Percentiles rank a stretch among this genome's conserved stretches.
These are phyloP conservation scores for Oedothorax gibbosus DNA, from an alignment of 1,140 invertebrate species.

Conservation along the genomic window DNA sequence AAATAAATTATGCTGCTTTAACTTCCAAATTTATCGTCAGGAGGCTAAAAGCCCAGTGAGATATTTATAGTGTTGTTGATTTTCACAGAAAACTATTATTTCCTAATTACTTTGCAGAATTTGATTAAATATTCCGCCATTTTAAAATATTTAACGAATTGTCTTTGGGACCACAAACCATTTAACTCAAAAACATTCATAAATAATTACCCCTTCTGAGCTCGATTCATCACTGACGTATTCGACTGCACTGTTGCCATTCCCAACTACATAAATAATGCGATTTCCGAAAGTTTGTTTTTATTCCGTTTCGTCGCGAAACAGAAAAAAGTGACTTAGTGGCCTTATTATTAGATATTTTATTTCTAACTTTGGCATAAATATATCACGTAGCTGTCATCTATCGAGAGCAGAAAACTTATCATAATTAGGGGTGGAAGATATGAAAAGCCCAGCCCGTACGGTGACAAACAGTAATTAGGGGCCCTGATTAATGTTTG, in stretches of 20 bases:
- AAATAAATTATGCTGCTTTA: too few species aligned
- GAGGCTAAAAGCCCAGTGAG: too few species aligned
- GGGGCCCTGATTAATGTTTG: slow-evolving; percentile 44
- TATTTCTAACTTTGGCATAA: slow-evolving; percentile 11
- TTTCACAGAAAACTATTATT: too few species aligned
- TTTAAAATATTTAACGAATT: slow-evolving; percentile 4
- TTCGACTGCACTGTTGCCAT: not conserved
- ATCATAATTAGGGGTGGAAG: slow-evolving; percentile 32
- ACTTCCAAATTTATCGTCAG: too few species aligned
- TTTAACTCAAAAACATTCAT: not conserved
- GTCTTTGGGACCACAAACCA: not conserved
- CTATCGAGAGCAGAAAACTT: slow-evolving; percentile 20
- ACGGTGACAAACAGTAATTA: slow-evolving; percentile 43
- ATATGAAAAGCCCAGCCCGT: slow-evolving; percentile 18
- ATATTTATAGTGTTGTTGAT: too few species aligned
- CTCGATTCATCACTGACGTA: too few species aligned
- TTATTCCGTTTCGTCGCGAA: not conserved
- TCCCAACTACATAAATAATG: not conserved
- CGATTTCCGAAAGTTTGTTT: not conserved
- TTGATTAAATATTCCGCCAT: too few species aligned
- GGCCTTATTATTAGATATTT: slow-evolving; percentile 1
- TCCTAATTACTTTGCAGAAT: too few species aligned
- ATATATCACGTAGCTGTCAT: slow-evolving; percentile 40
- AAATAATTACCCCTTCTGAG: not conserved
- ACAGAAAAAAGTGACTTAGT: not conserved